Evolutionary conservation across 2,888 invertebrate species (phyloP).

Genomic region (Graphium colonna): DNA sequence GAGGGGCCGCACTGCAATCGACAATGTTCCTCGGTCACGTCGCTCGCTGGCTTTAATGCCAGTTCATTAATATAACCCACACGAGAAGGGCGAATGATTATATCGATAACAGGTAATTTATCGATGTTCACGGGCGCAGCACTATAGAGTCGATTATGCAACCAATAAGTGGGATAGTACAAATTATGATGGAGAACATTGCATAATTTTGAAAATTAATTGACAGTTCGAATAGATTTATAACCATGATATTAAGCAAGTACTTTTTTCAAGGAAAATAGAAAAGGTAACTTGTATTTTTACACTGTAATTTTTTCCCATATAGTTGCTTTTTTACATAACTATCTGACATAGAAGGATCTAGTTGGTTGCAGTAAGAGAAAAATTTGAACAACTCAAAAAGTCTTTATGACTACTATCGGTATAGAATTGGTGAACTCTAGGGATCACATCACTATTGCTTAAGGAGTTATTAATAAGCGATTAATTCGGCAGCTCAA

Average conservation of each 20-base stretch:
- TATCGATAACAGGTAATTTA: conserved; percentile 18
- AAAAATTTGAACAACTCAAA: not conserved
- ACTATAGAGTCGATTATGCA: conserved; percentile 1
- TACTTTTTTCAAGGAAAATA: not conserved
- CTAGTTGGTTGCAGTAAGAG: too few species aligned
- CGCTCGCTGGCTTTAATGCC: conserved; percentile 18
- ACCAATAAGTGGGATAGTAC: conserved; percentile 4
- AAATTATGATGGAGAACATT: conserved; percentile 1
- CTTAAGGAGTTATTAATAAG: conserved; percentile 8
- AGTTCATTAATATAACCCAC: conserved; percentile 25
- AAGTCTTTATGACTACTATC: too few species aligned
- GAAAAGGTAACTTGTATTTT: not conserved
- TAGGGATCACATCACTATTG: not conserved
- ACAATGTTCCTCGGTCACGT: conserved; percentile 21
- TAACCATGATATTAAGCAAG: not conserved
- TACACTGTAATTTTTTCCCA: not conserved
- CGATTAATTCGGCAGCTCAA: conserved; percentile 32
- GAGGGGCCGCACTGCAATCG: conserved; percentile 16
- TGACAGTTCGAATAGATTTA: not conserved
- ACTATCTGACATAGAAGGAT: too few species aligned
- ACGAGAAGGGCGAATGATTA: conserved; percentile 10
- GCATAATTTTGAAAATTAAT: not conserved
- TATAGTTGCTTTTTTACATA: too few species aligned
- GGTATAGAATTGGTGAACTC: too few species aligned
- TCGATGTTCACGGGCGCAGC: conserved; percentile 9